These are phyloP conservation scores for Vombatus ursinus DNA, from an alignment of 2,113 vertebrate genomes.

Conservation along the genomic window DNA sequence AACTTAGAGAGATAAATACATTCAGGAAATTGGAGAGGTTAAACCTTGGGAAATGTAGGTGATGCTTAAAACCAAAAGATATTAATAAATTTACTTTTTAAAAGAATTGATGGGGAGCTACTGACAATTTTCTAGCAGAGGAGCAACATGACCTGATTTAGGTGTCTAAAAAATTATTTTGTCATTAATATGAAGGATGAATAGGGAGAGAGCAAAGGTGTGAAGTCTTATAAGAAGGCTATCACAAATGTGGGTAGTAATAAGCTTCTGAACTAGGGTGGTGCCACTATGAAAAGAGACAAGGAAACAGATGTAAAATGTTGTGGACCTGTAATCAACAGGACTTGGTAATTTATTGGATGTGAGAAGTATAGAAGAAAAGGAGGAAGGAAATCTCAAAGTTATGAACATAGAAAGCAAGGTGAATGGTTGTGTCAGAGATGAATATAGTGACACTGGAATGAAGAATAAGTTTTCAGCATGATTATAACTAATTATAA, in stretches of 20 bases:
- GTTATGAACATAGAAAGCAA: background rate
- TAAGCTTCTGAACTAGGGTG: background rate
- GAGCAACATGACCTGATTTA: accelerated
- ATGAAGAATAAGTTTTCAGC: background rate
- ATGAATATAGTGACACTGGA: background rate
- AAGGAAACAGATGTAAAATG: background rate
- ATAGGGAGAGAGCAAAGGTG: background rate
- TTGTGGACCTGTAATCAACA: accelerated
- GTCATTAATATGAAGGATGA: background rate
- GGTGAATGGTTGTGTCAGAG: background rate
- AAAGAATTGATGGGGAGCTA: accelerated
- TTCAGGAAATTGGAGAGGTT: background rate
- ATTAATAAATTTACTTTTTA: background rate
- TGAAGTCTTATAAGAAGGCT: too few relatives aligned
- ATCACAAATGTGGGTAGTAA: background rate
- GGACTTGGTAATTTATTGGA: background rate
- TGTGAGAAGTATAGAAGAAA: accelerated
- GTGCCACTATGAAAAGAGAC: background rate
- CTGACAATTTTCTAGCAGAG: background rate
- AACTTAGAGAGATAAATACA: background rate
- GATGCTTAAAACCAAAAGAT: background rate
- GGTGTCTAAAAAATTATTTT: background rate
- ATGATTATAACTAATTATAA: too few relatives aligned
- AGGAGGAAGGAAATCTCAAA: background rate
- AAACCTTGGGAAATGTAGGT: background rate